Conservation (phyloP, 2,113 vertebrate species). For the Cercocebus atys region DNA sequence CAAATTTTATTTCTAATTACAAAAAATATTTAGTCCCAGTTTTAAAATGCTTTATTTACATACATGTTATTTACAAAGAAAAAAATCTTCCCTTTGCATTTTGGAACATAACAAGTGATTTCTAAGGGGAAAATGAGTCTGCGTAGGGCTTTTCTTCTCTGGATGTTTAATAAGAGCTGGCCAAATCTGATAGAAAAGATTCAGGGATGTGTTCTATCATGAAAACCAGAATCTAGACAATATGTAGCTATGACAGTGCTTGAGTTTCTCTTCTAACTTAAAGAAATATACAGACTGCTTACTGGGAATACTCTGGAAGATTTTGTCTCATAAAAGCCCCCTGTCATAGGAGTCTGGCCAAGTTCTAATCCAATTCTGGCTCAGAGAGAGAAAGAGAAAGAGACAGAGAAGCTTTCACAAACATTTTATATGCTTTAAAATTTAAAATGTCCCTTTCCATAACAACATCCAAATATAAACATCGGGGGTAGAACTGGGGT, state of each 20-base stretch:
- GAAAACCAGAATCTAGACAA: background rate
- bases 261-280: background rate
- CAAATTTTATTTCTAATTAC: background rate
- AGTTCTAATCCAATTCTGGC: background rate
- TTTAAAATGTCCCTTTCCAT: background rate
- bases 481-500: background rate
- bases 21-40: background rate
- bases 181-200: background rate
- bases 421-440: slow-evolving; percentile 15
- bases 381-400: background rate
- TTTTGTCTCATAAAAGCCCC: background rate
- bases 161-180: background rate
- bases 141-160: background rate
- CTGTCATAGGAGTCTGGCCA: background rate
- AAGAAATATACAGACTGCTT: background rate
- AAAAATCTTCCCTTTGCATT: background rate
- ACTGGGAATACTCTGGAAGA: background rate
- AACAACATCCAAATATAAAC: background rate
- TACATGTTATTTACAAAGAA: background rate
- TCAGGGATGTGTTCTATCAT: background rate
- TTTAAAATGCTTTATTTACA: background rate
- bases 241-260: background rate
- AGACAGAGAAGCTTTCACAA: background rate
- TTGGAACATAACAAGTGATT: background rate
- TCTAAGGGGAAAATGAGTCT: background rate